phyloP scores from a whole-genome alignment of 2,113 vertebrate species.

The Percina caprodes region DNA sequence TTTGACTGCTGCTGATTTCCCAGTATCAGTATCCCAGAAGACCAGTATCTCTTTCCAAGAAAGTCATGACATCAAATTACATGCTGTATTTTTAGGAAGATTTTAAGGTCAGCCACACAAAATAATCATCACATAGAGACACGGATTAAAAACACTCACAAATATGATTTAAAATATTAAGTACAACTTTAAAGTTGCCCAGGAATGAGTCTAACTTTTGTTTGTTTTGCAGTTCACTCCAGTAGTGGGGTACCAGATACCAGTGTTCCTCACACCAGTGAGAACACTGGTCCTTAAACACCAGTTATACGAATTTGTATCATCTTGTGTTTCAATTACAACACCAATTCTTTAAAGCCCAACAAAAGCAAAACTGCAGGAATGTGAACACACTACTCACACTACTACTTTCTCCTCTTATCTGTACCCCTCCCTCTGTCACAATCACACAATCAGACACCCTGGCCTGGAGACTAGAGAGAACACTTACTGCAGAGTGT shows the following conservation, averaged over 20 bases:
- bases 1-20: neutral
- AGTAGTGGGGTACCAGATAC: neutral
- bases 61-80: neutral
- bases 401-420: conserved; percentile 20
- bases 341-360: neutral
- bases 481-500: conserved; percentile 8
- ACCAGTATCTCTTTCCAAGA: neutral
- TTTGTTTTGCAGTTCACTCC: neutral
- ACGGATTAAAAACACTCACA: neutral
- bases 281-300: too few species aligned
- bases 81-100: neutral
- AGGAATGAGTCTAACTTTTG: neutral
- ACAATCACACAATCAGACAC: conserved; percentile 39
- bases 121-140: neutral
- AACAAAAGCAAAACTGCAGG: conserved; percentile 6
- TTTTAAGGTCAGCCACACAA: too few species aligned
- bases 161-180: neutral
- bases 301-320: neutral
- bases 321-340: conserved; percentile 1
- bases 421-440: conserved; percentile 15
- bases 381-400: conserved; percentile 23
- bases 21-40: neutral
- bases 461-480: conserved; percentile 3
- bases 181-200: neutral
- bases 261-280: too few species aligned